Conservation (phyloP, 1,140 invertebrate species). For the Dysdera silvatica region DNA sequence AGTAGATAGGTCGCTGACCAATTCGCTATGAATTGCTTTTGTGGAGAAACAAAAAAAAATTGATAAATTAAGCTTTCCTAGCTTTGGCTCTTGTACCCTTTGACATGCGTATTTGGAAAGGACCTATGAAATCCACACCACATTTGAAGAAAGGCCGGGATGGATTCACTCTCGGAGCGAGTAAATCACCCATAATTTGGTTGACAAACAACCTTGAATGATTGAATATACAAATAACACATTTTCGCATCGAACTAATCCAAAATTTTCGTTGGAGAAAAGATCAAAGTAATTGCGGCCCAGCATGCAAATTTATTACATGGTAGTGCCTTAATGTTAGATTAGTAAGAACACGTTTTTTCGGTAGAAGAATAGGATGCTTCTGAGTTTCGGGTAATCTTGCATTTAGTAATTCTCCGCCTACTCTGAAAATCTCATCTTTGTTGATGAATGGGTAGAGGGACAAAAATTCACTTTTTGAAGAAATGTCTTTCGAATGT, state of each 20-base stretch:
- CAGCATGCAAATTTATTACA: neutral
- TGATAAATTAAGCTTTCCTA: constrained; percentile 8
- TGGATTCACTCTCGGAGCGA: neutral
- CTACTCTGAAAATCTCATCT: no score
- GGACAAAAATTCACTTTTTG: no score
- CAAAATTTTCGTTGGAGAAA: neutral
- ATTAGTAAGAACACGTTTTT: no score
- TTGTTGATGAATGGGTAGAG: no score
- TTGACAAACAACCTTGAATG: neutral
- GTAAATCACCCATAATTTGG: neutral
- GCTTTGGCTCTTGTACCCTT: neutral
- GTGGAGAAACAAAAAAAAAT: constrained; percentile 29
- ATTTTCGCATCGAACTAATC: neutral
- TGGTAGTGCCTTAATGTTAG: no score
- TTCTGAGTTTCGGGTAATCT: no score
- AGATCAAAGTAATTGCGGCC: neutral
- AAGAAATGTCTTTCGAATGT: no score
- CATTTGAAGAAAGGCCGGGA: neutral
- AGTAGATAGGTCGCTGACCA: constrained; percentile 18
- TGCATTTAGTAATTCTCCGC: no score
- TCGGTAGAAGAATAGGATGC: no score
- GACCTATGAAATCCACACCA: neutral
- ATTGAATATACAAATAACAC: neutral
- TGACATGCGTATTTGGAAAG: neutral
- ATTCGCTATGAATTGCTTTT: constrained; percentile 32